Evolutionary conservation across 2,888 invertebrate genomes (phyloP), one percentile per base, ranked within the genome.

Genomic region (Mystacides longicornis): DNA sequence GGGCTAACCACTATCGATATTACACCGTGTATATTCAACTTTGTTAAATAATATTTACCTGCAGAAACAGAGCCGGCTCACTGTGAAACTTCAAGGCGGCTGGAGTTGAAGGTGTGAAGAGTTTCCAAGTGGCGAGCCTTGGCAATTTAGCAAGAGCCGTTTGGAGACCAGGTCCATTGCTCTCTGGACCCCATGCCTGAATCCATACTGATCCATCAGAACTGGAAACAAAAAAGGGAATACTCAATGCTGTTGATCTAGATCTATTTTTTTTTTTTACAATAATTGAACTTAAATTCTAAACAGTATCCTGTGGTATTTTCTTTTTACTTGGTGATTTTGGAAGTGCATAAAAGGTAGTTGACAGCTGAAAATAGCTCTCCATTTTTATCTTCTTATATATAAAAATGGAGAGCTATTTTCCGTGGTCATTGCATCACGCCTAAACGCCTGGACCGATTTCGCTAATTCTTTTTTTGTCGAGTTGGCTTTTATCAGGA

Each of bases 81-180:
- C 85, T 85, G 57, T 83, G 81, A 61, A 87, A 83, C 54, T 83
- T 80, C 64, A 85, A 78, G 63, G 83, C 81, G 56, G 85, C 83
- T 1, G 86, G 82, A 5, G 52, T 14, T 71, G 63, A 2, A 73
- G 64, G 1, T 68, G 68, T 58, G 71, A 63, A 1, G 66, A 65
- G 51, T 21, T 52, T 43, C 9, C 47, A 23, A 67, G 68, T 1
- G 68, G 62, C 49, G 51, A 56, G 52, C 42, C 56, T 47, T 65
- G 70, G 68, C 0, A 75, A 68, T 1, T 72, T 67, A 0, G 72
- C 69, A 2, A 77, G 67, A 1, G 72, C 71, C 0, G 72, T 67
- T 2, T 74, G 69, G 22, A 76, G 57, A 2, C 67, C 61, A 2
- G 72, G 70, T 1, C 76, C 75, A 5, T 27, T 45, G 4, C 18